Percentiles rank a stretch among this genome's conserved stretches.
These are phyloP conservation scores for Perdita meconis DNA, from an alignment of 2,888 invertebrate genomes.

Conservation along the genomic window DNA sequence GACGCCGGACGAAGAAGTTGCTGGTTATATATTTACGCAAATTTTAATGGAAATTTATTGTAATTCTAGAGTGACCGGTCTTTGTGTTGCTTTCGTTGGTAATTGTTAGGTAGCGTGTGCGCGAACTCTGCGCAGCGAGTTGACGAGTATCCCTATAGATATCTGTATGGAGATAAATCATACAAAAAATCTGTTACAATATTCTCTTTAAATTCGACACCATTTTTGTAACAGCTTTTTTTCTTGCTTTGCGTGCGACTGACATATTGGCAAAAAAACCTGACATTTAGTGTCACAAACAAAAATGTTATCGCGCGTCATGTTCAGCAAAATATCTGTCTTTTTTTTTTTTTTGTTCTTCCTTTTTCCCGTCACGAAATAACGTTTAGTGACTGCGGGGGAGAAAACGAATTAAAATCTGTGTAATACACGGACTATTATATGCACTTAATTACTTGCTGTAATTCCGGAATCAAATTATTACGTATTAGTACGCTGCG, in stretches of 20 bases:
- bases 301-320: neutral
- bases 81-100: neutral
- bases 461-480: neutral
- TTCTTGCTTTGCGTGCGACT: conserved; percentile 9
- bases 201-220: neutral
- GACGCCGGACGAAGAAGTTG: neutral
- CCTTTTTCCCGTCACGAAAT: neutral
- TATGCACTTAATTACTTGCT: neutral
- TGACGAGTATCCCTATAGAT: neutral
- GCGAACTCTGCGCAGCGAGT: neutral
- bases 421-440: neutral
- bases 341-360: neutral
- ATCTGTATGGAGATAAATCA: neutral
- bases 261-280: conserved; percentile 1
- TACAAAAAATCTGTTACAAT: neutral
- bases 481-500: neutral
- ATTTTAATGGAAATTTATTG: neutral
- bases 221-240: neutral
- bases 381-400: too few relatives aligned
- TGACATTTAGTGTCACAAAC: neutral
- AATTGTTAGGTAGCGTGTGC: neutral
- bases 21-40: neutral
- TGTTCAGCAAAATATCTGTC: neutral
- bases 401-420: neutral
- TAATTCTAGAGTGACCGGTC: too few relatives aligned